Conservation (phyloP, 2,888 invertebrate genomes). For the Drosophila lutescens region DNA sequence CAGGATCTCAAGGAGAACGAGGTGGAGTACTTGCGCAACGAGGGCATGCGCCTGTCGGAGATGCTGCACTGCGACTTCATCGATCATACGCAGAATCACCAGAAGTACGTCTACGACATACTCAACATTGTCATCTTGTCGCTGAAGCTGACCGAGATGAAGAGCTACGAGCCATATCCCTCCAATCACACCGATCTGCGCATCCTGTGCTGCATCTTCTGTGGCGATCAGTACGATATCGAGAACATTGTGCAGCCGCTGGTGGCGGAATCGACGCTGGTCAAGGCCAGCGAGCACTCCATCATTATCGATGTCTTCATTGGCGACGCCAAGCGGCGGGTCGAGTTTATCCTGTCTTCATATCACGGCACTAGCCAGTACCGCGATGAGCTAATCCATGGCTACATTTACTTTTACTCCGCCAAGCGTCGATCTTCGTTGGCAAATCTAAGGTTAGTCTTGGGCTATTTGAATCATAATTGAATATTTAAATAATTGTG, state of each 20-base stretch:
- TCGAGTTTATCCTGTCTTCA: conserved; percentile 96
- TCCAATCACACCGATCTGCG: conserved; percentile 85
- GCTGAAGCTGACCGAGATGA: conserved; percentile 83
- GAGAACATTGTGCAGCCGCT: conserved; percentile 95
- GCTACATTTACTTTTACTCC: conserved; percentile 97
- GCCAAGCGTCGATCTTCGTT: conserved; percentile 97
- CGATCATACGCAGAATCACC: conserved; percentile 84
- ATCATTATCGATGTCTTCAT: conserved; percentile 96
- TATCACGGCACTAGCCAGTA: conserved; percentile 97
- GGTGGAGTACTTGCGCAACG: conserved; percentile 92
- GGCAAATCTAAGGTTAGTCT: conserved; percentile 92
- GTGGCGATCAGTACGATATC: conserved; percentile 96
- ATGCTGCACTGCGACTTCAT: conserved; percentile 86
- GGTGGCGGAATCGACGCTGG: conserved; percentile 91
- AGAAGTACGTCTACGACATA: conserved; percentile 84
- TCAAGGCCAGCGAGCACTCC: conserved; percentile 88
- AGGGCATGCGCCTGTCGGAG: conserved; percentile 95
- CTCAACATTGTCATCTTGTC: conserved; percentile 84
- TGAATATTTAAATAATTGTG: too few relatives aligned
- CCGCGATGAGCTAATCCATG: conserved; percentile 96
- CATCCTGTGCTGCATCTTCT: conserved; percentile 97
- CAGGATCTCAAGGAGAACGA: conserved; percentile 94
- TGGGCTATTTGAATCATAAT: too few relatives aligned
- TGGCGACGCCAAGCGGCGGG: conserved; percentile 94
- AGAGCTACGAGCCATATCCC: conserved; percentile 83